Percentiles rank a stretch among this genome's conserved stretches.
phyloP scores from a whole-genome alignment of 2,797 vertebrate species.

The Masticophis lateralis region DNA sequence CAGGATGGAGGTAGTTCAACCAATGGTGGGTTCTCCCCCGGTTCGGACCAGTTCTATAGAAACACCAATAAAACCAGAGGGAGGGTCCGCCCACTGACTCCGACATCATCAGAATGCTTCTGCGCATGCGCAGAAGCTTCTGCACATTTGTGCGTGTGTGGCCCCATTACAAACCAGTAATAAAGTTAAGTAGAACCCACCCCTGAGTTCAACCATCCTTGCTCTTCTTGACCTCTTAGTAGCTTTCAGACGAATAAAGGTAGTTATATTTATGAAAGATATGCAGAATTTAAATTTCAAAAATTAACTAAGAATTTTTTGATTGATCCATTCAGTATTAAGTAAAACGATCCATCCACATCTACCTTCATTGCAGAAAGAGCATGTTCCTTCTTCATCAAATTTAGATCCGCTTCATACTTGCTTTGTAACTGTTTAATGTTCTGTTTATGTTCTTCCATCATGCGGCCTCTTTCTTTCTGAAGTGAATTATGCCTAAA shows the following conservation, averaged over 20 bases:
- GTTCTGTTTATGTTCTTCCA: constrained; percentile 73
- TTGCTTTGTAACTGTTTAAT: constrained; percentile 78
- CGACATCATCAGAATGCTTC: no score
- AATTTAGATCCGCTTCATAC: constrained; percentile 77
- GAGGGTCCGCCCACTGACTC: no score
- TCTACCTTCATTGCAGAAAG: constrained; percentile 83
- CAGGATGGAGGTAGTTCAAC: background rate
- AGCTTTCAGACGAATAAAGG: background rate
- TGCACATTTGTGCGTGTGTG: no score
- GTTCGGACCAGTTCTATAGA: no score
- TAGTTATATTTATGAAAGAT: background rate
- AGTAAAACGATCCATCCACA: background rate
- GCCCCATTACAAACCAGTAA: no score
- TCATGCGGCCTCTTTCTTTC: constrained; percentile 79
- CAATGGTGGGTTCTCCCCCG: background rate
- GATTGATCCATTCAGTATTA: background rate
- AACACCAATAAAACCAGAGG: no score
- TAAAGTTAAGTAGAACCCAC: no score
- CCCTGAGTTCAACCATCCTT: background rate
- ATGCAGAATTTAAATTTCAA: background rate
- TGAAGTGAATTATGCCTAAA: constrained; percentile 75
- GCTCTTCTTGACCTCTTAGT: background rate
- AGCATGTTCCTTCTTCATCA: constrained; percentile 82
- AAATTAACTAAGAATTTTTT: constrained; percentile 1
- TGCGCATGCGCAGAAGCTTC: no score